phyloP scores from a whole-genome alignment of 1,140 invertebrate genomes.

The Pollicipes pollicipes region DNA sequence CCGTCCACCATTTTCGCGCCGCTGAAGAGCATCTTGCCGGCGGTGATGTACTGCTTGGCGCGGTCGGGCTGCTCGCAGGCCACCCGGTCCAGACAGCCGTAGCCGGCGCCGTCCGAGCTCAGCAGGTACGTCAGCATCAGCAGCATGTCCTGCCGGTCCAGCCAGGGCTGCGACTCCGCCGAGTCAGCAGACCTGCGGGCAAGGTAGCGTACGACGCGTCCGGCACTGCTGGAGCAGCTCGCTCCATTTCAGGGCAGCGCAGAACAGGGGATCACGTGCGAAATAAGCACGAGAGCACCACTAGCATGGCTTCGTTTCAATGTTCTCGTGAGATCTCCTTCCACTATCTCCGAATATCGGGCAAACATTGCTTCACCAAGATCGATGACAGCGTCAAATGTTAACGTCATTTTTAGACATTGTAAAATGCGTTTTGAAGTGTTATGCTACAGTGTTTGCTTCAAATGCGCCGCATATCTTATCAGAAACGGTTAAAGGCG shows the following conservation, averaged over 20 bases:
- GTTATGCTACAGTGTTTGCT: no score
- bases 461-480: no score
- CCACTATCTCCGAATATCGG: no score
- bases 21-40: conserved; percentile 40
- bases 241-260: background rate
- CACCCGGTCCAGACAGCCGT: conserved; percentile 52
- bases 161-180: conserved; percentile 15
- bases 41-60: conserved; percentile 49
- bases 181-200: conserved; percentile 9
- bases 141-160: conserved; percentile 32
- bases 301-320: no score
- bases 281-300: background rate
- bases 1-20: background rate
- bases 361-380: no score
- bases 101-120: conserved; percentile 38
- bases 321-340: no score
- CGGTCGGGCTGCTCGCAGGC: conserved; percentile 52
- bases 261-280: background rate
- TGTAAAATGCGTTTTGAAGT: no score
- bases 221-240: background rate
- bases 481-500: no score
- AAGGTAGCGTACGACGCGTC: background rate
- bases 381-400: no score
- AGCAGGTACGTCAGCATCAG: conserved; percentile 31
- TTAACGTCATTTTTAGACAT: no score